phyloP scores from a whole-genome alignment of 1,140 invertebrate genomes.

The Drosophila lacteicornis region DNA sequence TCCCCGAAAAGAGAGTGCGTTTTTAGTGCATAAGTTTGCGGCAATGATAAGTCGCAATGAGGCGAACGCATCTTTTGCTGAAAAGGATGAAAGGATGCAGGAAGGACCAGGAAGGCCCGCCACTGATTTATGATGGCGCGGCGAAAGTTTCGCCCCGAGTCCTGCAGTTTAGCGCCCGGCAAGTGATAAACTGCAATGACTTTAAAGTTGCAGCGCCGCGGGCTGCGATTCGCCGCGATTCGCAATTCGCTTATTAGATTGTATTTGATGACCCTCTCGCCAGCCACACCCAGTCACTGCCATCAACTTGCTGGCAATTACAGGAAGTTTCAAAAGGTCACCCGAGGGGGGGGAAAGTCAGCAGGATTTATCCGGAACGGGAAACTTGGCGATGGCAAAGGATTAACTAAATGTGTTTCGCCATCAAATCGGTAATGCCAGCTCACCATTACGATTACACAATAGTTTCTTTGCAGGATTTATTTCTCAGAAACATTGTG shows the following conservation, averaged over 20 bases:
- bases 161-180: slow-evolving; percentile 74
- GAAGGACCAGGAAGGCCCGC: neutral
- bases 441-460: neutral
- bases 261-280: slow-evolving; percentile 41
- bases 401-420: slow-evolving; percentile 12
- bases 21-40: slow-evolving; percentile 73
- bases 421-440: slow-evolving; percentile 8
- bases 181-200: slow-evolving; percentile 73
- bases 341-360: neutral
- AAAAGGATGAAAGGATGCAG: neutral
- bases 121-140: slow-evolving; percentile 72
- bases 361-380: neutral
- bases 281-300: neutral
- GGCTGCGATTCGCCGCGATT: slow-evolving; percentile 10
- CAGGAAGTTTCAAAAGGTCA: slow-evolving; percentile 3
- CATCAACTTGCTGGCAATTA: slow-evolving; percentile 3
- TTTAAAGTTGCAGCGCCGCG: slow-evolving; percentile 39
- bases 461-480: neutral
- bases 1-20: slow-evolving; percentile 7
- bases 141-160: slow-evolving; percentile 63
- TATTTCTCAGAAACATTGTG: too few species aligned
- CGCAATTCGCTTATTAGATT: slow-evolving; percentile 53
- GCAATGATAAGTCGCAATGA: slow-evolving; percentile 76
- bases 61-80: slow-evolving; percentile 37
- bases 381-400: neutral